Evolutionary conservation across 2,113 vertebrate genomes (phyloP).

Genomic region (Anhinga anhinga): DNA sequence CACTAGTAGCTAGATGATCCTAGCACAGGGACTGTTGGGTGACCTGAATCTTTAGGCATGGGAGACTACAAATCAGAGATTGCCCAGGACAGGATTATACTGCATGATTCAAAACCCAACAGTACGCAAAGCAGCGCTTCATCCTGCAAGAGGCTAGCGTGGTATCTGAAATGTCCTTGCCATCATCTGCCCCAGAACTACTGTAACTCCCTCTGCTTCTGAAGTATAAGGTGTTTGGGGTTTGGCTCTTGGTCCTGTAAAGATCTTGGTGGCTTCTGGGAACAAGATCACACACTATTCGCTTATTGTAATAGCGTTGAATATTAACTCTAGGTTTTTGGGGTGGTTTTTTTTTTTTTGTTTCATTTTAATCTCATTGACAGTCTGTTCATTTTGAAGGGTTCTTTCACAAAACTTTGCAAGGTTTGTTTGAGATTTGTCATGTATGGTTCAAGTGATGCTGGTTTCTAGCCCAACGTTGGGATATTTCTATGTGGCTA

Average conservation of each 20-base stretch:
- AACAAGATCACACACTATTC: neutral
- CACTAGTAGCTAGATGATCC: accelerated
- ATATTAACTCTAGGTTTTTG: neutral
- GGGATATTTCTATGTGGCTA: neutral
- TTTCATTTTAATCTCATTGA: neutral
- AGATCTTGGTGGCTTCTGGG: neutral
- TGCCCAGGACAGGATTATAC: neutral
- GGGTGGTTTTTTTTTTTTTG: neutral
- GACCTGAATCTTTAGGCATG: neutral
- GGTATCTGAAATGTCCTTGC: neutral
- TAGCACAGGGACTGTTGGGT: neutral
- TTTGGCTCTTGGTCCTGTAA: neutral
- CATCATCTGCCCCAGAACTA: neutral
- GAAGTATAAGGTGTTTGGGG: neutral
- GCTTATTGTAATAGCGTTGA: neutral
- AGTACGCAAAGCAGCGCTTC: neutral
- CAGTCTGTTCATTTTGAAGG: neutral
- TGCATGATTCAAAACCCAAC: neutral
- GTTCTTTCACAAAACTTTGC: neutral
- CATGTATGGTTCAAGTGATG: neutral
- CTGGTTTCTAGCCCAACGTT: neutral
- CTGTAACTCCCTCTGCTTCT: neutral
- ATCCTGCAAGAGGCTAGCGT: neutral
- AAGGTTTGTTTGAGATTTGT: neutral
- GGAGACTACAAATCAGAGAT: neutral